A percentile compares a stretch with the other conserved stretches of the same genome.
phyloP scores from a whole-genome alignment of 2,888 invertebrate species.

The Pristionchus japonicus region DNA sequence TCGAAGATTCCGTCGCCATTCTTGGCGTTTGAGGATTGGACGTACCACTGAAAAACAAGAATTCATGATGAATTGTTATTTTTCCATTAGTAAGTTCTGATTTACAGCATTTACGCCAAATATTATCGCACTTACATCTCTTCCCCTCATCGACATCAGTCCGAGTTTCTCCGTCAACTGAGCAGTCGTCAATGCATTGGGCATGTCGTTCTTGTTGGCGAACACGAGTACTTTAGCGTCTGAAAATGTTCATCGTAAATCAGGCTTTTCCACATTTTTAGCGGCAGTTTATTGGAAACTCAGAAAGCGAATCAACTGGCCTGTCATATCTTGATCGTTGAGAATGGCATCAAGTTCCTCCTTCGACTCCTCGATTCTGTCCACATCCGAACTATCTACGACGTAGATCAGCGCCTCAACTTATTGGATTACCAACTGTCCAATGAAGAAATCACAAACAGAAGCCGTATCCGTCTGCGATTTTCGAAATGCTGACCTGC shows the following conservation, averaged over 20 bases:
- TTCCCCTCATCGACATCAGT: constrained; percentile 20
- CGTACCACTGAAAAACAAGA: constrained; percentile 33
- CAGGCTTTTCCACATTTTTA: not conserved
- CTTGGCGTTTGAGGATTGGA: constrained; percentile 44
- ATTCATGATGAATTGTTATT: no score
- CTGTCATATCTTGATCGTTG: constrained; percentile 13
- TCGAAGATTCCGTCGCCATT: constrained; percentile 40
- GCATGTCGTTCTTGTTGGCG: constrained; percentile 39
- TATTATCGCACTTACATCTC: constrained; percentile 2
- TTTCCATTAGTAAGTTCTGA: no score
- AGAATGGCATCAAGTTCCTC: constrained; percentile 30
- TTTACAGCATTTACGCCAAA: no score
- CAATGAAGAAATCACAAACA: no score
- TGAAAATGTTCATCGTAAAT: not conserved
- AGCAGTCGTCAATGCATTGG: not conserved
- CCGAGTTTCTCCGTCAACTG: not conserved
- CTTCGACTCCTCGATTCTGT: not conserved
- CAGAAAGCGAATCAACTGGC: not conserved
- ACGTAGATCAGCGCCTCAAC: constrained; percentile 34
- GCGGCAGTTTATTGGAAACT: not conserved
- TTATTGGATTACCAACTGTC: not conserved
- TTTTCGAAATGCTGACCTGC: not conserved
- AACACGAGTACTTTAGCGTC: constrained; percentile 8
- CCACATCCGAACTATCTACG: constrained; percentile 38
- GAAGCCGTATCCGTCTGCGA: no score